Base-by-base conservation (phyloP, 2,113 vertebrate species). In the Sylvilagus bachmani region DNA sequence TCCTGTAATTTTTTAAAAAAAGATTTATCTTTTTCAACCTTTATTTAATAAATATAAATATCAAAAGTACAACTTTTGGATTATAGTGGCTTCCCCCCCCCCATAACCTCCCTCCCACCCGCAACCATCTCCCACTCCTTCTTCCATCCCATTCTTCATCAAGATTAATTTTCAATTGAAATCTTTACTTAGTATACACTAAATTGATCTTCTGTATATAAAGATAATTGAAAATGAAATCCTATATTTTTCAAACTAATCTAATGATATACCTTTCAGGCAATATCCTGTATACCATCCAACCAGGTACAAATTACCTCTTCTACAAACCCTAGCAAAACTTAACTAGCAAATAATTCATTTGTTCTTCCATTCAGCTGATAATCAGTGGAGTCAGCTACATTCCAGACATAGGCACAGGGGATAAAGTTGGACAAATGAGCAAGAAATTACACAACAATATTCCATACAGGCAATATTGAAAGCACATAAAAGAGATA, bases 321-420 rank as follows among this genome's bases (percentile, higher is more conserved):
- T 83, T 38, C n/a, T 84, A 89, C 9, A 96, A 83, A 89, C 2
- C 7, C 38, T 91, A 66, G 82, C 27, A 89, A 91, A 96, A 84
- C 58, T n/a, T 58, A 82, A 61, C 1, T 38, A 86, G 66, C 2
- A 80, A 70, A 33, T 79, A 12, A 90, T 36, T 86, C 29, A 62
- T 91, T 74, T n/a, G 70, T 22, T 77, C 55, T 74, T 87, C 49
- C 21, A 38, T 61, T 83, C 24, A 64, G 31, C 31, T 90, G 79
- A 89, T 77, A 89, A 13, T 84, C 51, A 91, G 12, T 66, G 9
- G 95, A 53, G 11, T 81, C 36, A 53, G 31, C 33, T 53, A 70
- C 79, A 53, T 71, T 10, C 27, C 80, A 93, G 64, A 33, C 5
- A 74, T 17, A 75, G 21, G 71, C 8, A 53, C 71, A 49, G 10